Conservation (phyloP, 1,140 invertebrate species). For the Atta cephalotes region DNA sequence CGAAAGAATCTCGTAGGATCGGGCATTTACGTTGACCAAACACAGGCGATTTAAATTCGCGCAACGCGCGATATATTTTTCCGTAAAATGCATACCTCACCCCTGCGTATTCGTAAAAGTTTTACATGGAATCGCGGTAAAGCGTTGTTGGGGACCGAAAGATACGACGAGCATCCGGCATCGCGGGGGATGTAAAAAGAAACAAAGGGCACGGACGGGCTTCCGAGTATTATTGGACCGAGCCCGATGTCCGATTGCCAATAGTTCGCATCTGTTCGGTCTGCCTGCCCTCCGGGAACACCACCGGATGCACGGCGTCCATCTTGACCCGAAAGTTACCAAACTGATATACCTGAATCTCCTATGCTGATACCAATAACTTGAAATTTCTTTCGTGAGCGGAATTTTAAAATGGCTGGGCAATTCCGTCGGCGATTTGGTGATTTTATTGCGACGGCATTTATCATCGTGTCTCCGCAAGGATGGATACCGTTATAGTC, state of each 20-base stretch:
- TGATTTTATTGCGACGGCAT: slow-evolving; percentile 59
- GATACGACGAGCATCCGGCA: slow-evolving; percentile 46
- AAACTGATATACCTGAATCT: slow-evolving; percentile 62
- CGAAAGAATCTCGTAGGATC: neutral
- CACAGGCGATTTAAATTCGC: slow-evolving; percentile 50
- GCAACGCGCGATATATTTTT: slow-evolving; percentile 34
- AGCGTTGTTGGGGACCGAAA: slow-evolving; percentile 40
- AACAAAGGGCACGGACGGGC: slow-evolving; percentile 43
- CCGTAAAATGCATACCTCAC: slow-evolving; percentile 12
- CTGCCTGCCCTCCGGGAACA: slow-evolving; percentile 30
- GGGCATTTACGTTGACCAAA: slow-evolving; percentile 10
- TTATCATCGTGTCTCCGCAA: slow-evolving; percentile 40
- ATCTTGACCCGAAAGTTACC: slow-evolving; percentile 62
- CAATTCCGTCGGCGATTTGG: slow-evolving; percentile 45
- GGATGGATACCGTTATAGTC: neutral
- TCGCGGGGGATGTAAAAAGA: slow-evolving; percentile 55
- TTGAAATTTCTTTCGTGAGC: slow-evolving; percentile 61
- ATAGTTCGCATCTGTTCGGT: slow-evolving; percentile 65
- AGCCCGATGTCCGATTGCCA: slow-evolving; percentile 58
- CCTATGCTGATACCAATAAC: slow-evolving; percentile 64
- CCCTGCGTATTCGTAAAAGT: slow-evolving; percentile 38
- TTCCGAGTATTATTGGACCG: slow-evolving; percentile 54
- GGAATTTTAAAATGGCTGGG: slow-evolving; percentile 51
- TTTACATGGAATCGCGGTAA: slow-evolving; percentile 54
- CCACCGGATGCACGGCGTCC: slow-evolving; percentile 46